Evolutionary conservation across 2,113 vertebrate species (phyloP), one percentile per base, ranked within the genome.

Genomic region (Struthio camelus): DNA sequence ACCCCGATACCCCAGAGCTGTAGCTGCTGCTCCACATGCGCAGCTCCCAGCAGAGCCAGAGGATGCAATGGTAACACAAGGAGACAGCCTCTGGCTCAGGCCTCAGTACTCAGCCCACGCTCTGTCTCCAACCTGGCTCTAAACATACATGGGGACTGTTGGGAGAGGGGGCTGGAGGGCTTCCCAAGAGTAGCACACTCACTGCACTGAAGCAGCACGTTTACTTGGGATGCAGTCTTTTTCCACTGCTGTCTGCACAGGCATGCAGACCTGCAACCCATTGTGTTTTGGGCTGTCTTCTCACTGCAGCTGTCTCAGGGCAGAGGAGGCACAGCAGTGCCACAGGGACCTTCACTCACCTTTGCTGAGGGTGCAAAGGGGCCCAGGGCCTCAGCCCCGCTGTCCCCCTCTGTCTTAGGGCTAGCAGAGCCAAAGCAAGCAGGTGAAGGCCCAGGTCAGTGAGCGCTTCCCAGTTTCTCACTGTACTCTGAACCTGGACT

Each of bases 401-500:
- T 34, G 32, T 18, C 9, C 30, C 17, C 56, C 19, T 32, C 56
- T 59, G 56, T 11, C 34, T 59, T 19, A 34, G 56, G 17, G 30
- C 56, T 34, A 59, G 36, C 34, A 18, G 44, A 1, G 2, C 44
- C 61, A 46, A 69, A 87, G 22, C 16, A 13, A 84, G 4, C 3
- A 48, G 48, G 48, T 7, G 65, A 66, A 79, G 13, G 38, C 38
- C 48, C 5, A 4, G 48, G 30, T 69, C 85, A 88, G 50, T 11
- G 25, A 66, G 15, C 14, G 14, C 34, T 80, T 71, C 69, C 16
- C 20, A 3, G 1, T 50, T 84, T 89, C 40, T 70, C 1, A 1
- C 24, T 0, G 0, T 19, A 16, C 64, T 70, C 67, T n/a, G 27
- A 78, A 36, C 50, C 27, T 27, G n/a, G 38, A 36, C 61, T 48